Conservation (phyloP, 2,888 invertebrate genomes). For the Leptinotarsa juncta region DNA sequence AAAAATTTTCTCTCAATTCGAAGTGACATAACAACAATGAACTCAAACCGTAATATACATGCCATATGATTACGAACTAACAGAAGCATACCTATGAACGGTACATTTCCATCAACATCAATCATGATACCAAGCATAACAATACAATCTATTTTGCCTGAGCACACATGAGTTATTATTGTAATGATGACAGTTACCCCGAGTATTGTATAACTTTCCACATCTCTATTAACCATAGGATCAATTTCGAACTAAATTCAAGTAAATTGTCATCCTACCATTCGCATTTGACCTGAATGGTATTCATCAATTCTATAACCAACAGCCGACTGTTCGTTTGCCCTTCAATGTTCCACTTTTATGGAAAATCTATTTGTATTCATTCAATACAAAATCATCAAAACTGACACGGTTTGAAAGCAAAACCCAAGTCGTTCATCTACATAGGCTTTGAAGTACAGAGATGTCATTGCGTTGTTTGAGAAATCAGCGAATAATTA, state of each 20-base stretch:
- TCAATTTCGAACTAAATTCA: conserved; percentile 23
- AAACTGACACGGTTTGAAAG: not conserved
- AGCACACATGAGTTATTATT: conserved; percentile 37
- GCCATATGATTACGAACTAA: conserved; percentile 18
- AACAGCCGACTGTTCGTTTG: not conserved
- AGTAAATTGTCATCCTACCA: conserved; percentile 2
- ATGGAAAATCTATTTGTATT: not conserved
- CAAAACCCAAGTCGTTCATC: not conserved
- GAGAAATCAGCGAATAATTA: not conserved
- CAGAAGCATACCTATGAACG: conserved; percentile 11
- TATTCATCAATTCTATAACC: conserved; percentile 1
- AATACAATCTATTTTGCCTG: conserved; percentile 32
- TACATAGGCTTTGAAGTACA: not conserved
- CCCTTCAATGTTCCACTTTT: not conserved
- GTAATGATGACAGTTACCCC: conserved; percentile 23
- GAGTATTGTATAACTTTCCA: conserved; percentile 16
- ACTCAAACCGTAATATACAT: not conserved
- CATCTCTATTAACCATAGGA: not conserved
- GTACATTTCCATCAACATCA: conserved; percentile 38
- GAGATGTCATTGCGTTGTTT: not conserved
- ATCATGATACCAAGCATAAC: conserved; percentile 36
- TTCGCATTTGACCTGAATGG: conserved; percentile 11
- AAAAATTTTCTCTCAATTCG: not conserved
- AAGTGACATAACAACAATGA: not conserved
- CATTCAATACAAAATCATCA: not conserved